Conservation (phyloP, 2,797 vertebrate species). For the Nasua narica region DNA sequence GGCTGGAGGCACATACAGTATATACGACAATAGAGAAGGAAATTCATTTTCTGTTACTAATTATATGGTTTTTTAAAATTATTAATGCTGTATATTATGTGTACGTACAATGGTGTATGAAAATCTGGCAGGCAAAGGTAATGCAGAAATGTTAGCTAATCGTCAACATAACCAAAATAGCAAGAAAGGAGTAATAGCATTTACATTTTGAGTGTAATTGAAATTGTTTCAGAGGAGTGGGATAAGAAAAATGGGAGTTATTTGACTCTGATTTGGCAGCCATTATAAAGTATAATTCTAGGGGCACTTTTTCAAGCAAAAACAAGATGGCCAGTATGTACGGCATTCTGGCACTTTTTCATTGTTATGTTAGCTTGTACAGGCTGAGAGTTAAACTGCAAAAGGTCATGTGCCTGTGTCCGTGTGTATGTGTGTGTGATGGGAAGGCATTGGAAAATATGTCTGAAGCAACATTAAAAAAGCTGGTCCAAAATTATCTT, state of each 20-base stretch:
- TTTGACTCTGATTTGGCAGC: not conserved
- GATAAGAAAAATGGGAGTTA: not conserved
- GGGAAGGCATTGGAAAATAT: not conserved
- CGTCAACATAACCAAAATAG: not conserved
- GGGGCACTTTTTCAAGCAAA: slow-evolving; percentile 21
- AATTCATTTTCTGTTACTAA: not conserved
- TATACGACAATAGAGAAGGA: not conserved
- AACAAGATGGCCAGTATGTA: not conserved
- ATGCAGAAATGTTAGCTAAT: not conserved
- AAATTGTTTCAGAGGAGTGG: not conserved
- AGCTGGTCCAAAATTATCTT: not conserved
- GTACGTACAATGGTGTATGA: not conserved
- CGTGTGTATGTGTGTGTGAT: too few relatives aligned
- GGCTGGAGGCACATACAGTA: not conserved
- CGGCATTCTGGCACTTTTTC: not conserved
- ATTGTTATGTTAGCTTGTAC: not conserved
- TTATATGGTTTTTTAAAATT: not conserved
- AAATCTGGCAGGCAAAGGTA: not conserved
- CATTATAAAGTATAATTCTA: not conserved
- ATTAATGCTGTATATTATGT: not conserved
- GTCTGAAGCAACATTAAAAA: not conserved
- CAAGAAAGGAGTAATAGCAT: not conserved
- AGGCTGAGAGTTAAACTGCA: not conserved
- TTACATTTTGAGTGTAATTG: not conserved
- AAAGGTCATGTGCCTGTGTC: not conserved